These are phyloP conservation scores for Scylla paramamosain DNA, from an alignment of 1,140 invertebrate genomes.

Conservation along the genomic window DNA sequence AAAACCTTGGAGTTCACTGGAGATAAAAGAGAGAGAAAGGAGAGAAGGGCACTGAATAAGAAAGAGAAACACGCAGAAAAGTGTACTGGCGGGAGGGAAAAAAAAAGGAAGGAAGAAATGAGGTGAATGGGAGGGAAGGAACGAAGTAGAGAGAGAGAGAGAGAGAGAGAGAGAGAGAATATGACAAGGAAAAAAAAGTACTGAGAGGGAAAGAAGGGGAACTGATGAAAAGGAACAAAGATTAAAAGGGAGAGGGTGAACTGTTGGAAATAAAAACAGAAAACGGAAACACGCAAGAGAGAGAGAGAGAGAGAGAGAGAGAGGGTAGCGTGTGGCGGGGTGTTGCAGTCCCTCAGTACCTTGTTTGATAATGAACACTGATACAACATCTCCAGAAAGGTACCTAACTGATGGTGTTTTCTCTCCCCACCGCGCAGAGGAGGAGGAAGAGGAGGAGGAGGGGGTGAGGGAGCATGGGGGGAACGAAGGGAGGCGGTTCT, in stretches of 20 bases:
- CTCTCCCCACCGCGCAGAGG: background rate
- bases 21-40: slow-evolving; percentile 4
- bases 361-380: slow-evolving; percentile 16
- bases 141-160: background rate
- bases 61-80: background rate
- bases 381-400: slow-evolving; percentile 3
- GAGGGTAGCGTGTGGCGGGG: background rate
- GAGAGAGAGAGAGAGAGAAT: background rate
- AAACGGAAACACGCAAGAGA: background rate
- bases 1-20: background rate
- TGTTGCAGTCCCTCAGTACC: background rate
- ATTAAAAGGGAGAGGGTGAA: background rate
- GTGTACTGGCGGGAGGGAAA: background rate
- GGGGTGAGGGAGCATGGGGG: background rate
- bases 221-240: background rate
- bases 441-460: background rate
- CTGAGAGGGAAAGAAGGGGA: background rate
- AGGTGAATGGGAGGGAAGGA: background rate
- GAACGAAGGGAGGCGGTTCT: background rate
- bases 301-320: background rate
- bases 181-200: background rate
- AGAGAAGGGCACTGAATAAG: background rate
- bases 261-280: background rate
- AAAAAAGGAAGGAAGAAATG: background rate
- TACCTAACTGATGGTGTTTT: background rate